phyloP scores from a whole-genome alignment of 1,140 invertebrate genomes.

The Trinorchestia longiramus region DNA sequence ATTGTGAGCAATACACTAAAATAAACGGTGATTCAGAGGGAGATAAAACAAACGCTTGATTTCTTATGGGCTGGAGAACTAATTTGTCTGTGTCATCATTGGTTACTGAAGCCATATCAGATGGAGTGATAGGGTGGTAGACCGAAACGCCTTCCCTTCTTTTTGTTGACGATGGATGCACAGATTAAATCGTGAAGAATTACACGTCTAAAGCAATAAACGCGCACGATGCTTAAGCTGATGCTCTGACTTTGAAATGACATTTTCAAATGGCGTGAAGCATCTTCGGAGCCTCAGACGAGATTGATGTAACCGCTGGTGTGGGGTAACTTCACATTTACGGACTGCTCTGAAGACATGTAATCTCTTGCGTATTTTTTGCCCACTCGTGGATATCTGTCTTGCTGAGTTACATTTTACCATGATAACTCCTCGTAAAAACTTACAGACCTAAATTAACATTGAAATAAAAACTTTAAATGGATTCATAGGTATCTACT shows the following conservation, averaged over 20 bases:
- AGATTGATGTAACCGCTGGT: not conserved
- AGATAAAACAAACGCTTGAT: not conserved
- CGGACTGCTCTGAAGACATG: not conserved
- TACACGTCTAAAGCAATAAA: constrained; percentile 17
- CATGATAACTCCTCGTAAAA: not conserved
- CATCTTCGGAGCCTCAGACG: not conserved
- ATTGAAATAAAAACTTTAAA: not conserved
- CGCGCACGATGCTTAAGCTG: constrained; percentile 14
- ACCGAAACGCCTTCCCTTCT: constrained; percentile 27
- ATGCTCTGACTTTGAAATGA: not conserved
- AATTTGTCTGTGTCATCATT: constrained; percentile 41
- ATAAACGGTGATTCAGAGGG: not conserved
- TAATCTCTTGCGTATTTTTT: not conserved
- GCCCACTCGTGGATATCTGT: not conserved
- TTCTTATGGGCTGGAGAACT: constrained; percentile 10
- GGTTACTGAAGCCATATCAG: constrained; percentile 52
- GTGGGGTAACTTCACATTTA: not conserved
- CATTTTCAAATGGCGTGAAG: constrained; percentile 27
- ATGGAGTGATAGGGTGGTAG: constrained; percentile 45
- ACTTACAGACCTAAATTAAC: not conserved
- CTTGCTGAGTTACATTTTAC: not conserved
- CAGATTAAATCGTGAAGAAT: constrained; percentile 46
- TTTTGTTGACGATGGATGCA: constrained; percentile 8
- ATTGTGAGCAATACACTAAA: not conserved
- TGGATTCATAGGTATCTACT: not conserved